phyloP scores from a whole-genome alignment of 1,140 invertebrate genomes.

The Zaprionus tsacasi region DNA sequence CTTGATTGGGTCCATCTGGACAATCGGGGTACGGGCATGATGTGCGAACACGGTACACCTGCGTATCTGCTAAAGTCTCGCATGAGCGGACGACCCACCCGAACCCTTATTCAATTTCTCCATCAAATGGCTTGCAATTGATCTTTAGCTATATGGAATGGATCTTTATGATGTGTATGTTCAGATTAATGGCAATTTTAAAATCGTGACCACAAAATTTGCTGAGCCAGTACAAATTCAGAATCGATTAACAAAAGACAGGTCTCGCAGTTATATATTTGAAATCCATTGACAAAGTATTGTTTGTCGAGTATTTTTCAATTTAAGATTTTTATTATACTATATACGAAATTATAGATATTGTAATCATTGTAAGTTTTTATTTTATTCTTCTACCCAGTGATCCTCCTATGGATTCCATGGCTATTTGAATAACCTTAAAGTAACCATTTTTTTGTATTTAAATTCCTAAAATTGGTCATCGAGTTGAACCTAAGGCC shows the following conservation, averaged over 20 bases:
- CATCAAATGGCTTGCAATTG: conserved; percentile 85
- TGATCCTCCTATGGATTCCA: no score
- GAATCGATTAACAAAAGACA: neutral
- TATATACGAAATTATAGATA: neutral
- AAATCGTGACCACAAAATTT: neutral
- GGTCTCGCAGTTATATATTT: neutral
- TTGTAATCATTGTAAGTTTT: neutral
- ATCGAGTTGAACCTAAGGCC: neutral
- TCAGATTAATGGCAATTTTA: neutral
- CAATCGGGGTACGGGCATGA: conserved; percentile 88
- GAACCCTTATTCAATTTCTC: conserved; percentile 87
- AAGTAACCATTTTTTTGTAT: neutral
- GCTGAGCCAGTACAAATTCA: neutral
- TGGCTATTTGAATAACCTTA: neutral
- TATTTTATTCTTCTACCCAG: neutral
- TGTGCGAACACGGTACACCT: conserved; percentile 85
- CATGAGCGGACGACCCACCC: conserved; percentile 87
- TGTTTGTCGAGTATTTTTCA: neutral
- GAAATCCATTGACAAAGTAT: neutral
- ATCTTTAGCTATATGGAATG: neutral
- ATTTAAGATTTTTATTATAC: neutral
- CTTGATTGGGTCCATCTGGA: conserved; percentile 89
- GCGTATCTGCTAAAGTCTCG: conserved; percentile 86
- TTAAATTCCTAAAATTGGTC: neutral
- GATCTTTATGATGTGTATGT: neutral